These are phyloP conservation scores for Pristionchus entomophagus DNA, from an alignment of 2,888 invertebrate genomes.

Conservation along the genomic window DNA sequence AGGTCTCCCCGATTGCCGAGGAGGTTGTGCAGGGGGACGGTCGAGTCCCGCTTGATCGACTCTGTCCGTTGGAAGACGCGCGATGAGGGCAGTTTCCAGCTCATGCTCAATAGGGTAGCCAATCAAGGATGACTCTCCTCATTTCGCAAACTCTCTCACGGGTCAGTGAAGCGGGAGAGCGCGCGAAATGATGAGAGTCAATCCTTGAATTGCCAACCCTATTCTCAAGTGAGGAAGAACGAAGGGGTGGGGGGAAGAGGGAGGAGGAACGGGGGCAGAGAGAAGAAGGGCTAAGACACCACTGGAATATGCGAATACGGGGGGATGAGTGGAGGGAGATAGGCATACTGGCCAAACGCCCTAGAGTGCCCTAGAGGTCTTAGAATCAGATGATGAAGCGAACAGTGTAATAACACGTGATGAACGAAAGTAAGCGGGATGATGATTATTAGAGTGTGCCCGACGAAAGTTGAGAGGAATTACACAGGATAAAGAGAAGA, in stretches of 20 bases:
- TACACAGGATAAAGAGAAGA: neutral
- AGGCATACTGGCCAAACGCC: neutral
- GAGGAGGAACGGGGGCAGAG: neutral
- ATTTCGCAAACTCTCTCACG: too few species aligned
- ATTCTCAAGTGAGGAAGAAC: neutral
- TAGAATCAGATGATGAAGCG: neutral
- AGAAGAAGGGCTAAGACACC: neutral
- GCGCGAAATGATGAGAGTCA: neutral
- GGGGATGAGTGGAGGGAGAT: neutral
- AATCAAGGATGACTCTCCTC: neutral
- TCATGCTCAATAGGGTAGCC: neutral
- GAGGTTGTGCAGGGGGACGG: neutral
- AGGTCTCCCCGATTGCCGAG: constrained; percentile 37
- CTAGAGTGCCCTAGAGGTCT: neutral
- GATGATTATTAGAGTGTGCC: neutral
- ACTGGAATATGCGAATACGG: neutral
- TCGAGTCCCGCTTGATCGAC: neutral
- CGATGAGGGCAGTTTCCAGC: constrained; percentile 38
- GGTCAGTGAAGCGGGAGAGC: too few species aligned
- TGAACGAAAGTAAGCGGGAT: neutral
- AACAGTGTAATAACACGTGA: constrained; percentile 2
- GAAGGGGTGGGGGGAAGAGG: neutral
- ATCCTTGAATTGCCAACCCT: neutral
- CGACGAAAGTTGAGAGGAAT: neutral
- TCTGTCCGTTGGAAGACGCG: constrained; percentile 30